Conservation (phyloP, 2,797 vertebrate species). For the Brachymystax lenok region DNA sequence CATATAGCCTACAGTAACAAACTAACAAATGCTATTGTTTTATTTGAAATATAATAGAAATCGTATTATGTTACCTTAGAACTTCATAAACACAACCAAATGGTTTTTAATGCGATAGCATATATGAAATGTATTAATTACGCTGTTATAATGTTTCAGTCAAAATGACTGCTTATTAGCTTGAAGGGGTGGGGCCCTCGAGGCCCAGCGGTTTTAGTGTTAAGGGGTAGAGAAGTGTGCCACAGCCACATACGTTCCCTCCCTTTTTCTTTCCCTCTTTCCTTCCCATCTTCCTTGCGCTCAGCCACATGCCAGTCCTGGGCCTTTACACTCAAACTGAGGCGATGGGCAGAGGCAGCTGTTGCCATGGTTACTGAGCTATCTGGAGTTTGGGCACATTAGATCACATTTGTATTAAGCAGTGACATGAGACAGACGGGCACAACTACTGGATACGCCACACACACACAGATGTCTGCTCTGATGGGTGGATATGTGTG, state of each 20-base stretch:
- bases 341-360: constrained; percentile 35
- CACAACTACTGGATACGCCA: constrained; percentile 26
- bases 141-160: no score
- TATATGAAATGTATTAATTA: no score
- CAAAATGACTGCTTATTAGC: no score
- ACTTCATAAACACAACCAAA: no score
- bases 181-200: no score
- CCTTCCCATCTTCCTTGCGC: neutral
- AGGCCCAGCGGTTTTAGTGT: neutral
- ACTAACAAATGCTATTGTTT: no score
- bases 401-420: constrained; percentile 55
- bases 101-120: no score
- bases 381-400: constrained; percentile 36
- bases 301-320: constrained; percentile 10
- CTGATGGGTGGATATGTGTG: neutral
- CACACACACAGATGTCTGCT: neutral
- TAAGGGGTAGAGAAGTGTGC: neutral
- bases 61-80: no score
- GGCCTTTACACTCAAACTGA: constrained; percentile 38
- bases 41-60: no score
- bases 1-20: no score
- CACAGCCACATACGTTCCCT: neutral
- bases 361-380: constrained; percentile 53
- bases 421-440: constrained; percentile 28
- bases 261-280: constrained; percentile 7